Evolutionary conservation across 2,113 vertebrate genomes (phyloP), one percentile per base, ranked within the genome.

Genomic region (Promerops cafer): DNA sequence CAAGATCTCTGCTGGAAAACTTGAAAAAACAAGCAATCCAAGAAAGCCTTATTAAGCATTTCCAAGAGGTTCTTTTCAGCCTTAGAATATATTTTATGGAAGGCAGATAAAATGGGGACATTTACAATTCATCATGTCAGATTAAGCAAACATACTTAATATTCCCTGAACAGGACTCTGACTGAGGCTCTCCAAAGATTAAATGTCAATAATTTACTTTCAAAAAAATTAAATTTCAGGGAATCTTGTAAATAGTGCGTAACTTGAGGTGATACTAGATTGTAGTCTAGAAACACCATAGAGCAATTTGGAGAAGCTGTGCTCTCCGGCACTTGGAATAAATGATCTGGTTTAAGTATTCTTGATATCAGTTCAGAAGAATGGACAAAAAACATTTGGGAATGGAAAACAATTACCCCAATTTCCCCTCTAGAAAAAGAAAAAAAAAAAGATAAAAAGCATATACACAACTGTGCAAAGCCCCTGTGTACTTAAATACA

Each of bases 311-410:
- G 44, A 49, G 69, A 93, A 87, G 10, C 69, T 86, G 80, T 92
- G 81, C 86, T 93, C 77, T 89, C 83, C 77, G 52, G 64, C 56
- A 78, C 68, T 83, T 89, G 59, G 72, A 93, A 90, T 92, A 96
- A 93, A 89, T 5, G 4, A 27, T 66, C 37, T 87, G 37, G 71
- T 95, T 45, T 80, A 92, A 94, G 37, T 81, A 89, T 91, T 94
- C 63, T 91, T 91, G 53, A 89, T 86, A 97, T 90, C 50, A 75
- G 83, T 87, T 97, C 76, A 97, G 97, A 97, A 97, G 87, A 71
- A 92, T 22, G 94, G 97, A 96, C 53, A 83, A 93, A 93, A 96
- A 93, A 31, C 49, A 37, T 90, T 92, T 93, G 89, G 91, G 92
- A 93, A 85, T 85, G 90, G 82, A 89, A 95, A 94, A 83, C 42